These are phyloP conservation scores for Drosophila bifasciata DNA, from an alignment of 1,140 invertebrate species.

Conservation along the genomic window DNA sequence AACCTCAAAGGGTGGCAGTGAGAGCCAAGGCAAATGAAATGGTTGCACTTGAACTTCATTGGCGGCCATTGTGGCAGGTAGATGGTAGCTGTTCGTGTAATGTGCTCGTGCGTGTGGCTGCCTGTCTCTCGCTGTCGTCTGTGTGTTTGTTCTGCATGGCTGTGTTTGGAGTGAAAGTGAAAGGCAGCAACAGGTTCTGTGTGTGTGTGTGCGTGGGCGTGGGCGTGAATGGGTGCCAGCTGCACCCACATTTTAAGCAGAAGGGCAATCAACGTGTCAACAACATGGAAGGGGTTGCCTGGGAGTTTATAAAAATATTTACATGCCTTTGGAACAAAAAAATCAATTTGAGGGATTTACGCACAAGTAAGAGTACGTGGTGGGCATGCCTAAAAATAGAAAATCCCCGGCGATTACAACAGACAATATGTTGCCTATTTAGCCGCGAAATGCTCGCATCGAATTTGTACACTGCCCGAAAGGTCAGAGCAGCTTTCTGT, in stretches of 20 bases:
- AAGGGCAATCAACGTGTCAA: constrained; percentile 41
- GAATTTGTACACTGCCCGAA: neutral
- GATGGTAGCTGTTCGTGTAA: constrained; percentile 11
- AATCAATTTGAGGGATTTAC: constrained; percentile 45
- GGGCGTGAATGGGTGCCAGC: constrained; percentile 5
- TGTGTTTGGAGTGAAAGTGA: constrained; percentile 56
- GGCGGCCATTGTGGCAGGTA: constrained; percentile 43
- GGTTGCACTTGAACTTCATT: constrained; percentile 81
- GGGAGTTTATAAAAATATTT: constrained; percentile 39
- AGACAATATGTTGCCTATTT: constrained; percentile 69
- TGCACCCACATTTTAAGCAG: constrained; percentile 19
- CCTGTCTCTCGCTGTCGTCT: constrained; percentile 11
- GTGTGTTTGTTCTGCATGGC: constrained; percentile 6
- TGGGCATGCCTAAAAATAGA: constrained; percentile 50
- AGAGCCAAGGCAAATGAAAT: constrained; percentile 54
- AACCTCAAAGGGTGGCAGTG: neutral
- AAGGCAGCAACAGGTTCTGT: constrained; percentile 69
- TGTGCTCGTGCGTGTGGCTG: constrained; percentile 8
- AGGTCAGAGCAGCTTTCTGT: neutral
- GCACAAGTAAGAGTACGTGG: neutral
- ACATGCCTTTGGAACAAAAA: constrained; percentile 13
- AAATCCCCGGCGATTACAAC: constrained; percentile 54
- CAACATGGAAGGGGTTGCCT: constrained; percentile 39
- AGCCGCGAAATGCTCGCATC: constrained; percentile 17
- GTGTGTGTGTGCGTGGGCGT: constrained; percentile 18